Percentiles rank a stretch among this genome's conserved stretches.
Conservation (phyloP, 2,797 vertebrate species). For the Falco rusticolus region DNA sequence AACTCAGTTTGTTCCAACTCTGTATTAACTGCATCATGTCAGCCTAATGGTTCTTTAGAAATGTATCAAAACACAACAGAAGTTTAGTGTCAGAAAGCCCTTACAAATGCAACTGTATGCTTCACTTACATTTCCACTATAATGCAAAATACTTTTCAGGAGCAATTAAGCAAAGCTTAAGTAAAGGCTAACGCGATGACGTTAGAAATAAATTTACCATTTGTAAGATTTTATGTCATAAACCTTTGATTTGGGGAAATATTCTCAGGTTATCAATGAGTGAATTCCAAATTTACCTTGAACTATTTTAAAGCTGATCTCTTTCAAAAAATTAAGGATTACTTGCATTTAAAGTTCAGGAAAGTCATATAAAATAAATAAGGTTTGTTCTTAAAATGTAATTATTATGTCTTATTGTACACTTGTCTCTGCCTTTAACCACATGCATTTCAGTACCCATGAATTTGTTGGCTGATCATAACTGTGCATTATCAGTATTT, state of each 20-base stretch:
- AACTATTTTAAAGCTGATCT: neutral
- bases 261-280: neutral
- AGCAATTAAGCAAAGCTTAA: constrained; percentile 12
- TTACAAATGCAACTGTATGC: neutral
- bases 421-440: neutral
- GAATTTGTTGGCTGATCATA: neutral
- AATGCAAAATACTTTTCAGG: neutral
- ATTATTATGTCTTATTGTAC: neutral
- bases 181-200: neutral
- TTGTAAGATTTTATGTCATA: neutral
- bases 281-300: neutral
- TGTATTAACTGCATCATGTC: neutral
- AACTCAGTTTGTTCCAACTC: neutral
- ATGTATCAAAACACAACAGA: neutral
- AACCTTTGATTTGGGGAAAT: neutral
- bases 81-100: neutral
- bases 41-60: neutral
- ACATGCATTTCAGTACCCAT: constrained; percentile 4
- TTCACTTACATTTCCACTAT: neutral
- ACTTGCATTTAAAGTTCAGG: neutral
- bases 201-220: neutral
- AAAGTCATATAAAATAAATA: constrained; percentile 8
- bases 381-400: neutral
- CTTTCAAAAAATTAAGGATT: neutral
- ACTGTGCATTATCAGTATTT: neutral